Evolutionary conservation across 2,113 vertebrate species (phyloP), one percentile per base, ranked within the genome.

Genomic region (Oceanites oceanicus): DNA sequence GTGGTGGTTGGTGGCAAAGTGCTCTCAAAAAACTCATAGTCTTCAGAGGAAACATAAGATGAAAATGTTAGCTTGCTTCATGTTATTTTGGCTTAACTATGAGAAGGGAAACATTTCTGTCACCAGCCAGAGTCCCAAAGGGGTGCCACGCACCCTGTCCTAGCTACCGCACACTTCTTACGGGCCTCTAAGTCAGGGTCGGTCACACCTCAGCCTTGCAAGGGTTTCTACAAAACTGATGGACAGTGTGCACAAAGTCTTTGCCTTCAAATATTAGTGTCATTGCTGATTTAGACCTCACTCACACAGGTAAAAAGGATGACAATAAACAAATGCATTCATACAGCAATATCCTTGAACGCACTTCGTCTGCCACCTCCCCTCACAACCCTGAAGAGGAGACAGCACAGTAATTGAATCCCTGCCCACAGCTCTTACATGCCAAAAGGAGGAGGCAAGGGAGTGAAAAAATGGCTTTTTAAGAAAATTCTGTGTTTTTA

Each of bases 21-120:
- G 79, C 98, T 99, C 95, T 98, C 97, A 76, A 98, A 92, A 87
- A 91, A 86, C 34, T 98, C 97, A 0, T 98, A 98, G 86, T 98
- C 98, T 98, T 96, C 73, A 97, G 77, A 94, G 29, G 44, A 96
- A 53, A 92, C 2, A 81, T 26, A 84, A 94, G 42, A 88, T 32
- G 9, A 83, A 92, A 94, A 55, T 15, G 42, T 97, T 83, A 96
- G 32, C 18, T 49, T 56, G 10, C 11, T 76, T 82, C 26, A 53
- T 30, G 8, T 74, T 67, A 79, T 53, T 93, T 75, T 63, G 22
- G 40, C 36, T 79, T 68, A 80, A 50, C 21, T 59, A 20, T 15
- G 13, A 91, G 40, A 88, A 62, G 4, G 11, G 20, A 84, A 92
- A 76, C 19, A 73, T 67, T 93, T 73, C 29, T 76, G 34, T n/a